These are phyloP conservation scores for Nannoperca obscura DNA, from an alignment of 2,797 vertebrate genomes.

Conservation along the genomic window DNA sequence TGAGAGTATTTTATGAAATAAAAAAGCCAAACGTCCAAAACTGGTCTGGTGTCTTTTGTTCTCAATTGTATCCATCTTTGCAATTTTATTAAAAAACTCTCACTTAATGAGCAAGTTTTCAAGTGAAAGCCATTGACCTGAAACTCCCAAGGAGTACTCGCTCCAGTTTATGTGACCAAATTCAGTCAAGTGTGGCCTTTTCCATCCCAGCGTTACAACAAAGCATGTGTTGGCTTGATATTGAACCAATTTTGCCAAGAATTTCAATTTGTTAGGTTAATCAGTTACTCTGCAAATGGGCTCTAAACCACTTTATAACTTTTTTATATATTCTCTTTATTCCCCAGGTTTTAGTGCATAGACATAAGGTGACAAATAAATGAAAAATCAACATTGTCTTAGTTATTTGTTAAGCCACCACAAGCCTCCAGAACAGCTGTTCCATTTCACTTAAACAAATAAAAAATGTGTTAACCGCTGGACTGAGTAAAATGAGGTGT, in stretches of 20 bases:
- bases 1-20: not conserved
- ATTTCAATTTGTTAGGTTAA: slow-evolving; percentile 13
- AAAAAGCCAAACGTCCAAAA: slow-evolving; percentile 16
- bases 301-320: not conserved
- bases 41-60: slow-evolving; percentile 18
- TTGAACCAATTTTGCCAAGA: slow-evolving; percentile 20
- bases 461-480: not conserved
- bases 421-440: slow-evolving; percentile 13
- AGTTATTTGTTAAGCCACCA: not conserved
- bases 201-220: slow-evolving; percentile 54
- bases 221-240: slow-evolving; percentile 57
- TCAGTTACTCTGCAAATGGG: slow-evolving; percentile 16
- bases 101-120: slow-evolving; percentile 61
- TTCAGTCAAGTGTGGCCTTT: slow-evolving; percentile 63
- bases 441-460: slow-evolving; percentile 13
- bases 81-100: slow-evolving; percentile 43
- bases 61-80: slow-evolving; percentile 31
- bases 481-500: slow-evolving; percentile 56
- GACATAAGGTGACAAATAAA: slow-evolving; percentile 14
- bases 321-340: slow-evolving; percentile 16
- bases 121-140: slow-evolving; percentile 62
- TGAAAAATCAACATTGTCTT: not conserved
- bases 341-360: not conserved
- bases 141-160: slow-evolving; percentile 51
- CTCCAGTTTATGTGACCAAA: slow-evolving; percentile 65